Base-by-base conservation (phyloP, 2,888 invertebrate genomes). In the Drosophila phalerata region DNA sequence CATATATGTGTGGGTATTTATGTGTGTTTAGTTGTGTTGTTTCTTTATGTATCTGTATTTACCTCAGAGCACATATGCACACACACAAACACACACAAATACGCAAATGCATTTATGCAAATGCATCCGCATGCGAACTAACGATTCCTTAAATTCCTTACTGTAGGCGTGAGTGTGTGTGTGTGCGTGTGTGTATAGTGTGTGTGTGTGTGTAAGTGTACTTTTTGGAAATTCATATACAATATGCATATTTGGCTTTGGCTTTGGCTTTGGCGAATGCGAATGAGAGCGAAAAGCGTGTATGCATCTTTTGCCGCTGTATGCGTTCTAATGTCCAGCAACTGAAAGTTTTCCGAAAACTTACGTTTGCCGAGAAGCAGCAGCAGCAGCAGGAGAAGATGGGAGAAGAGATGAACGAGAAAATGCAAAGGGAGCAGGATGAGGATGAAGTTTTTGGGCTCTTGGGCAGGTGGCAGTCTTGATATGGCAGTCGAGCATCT, bases 181-280 rank as follows among this genome's bases (percentile, higher is more conserved):
- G 56, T 48, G 61, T 52, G 43, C 49, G 47, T 45, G 25, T 64
- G 45, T 57, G 38, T 57, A n/a, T n/a, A n/a, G n/a, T 52, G 47
- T 45, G 25, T 64, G 45, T 57, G 38, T 57, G 55, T 11, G 32
- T 60, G 65, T 56, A 55, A 51, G 51, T 52, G 40, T 65, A 42
- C 47, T 55, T 67, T 74, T 69, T 62, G 22, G 66, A 88, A 77
- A 80, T 80, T 71, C 81, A 77, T 86, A 86, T 80, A 77, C 84
- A 83, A 86, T 68, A 86, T 86, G 86, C 73, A 83, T 83, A 80
- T 83, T 80, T 55, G 40, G 58, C 73, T 64, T 43, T 28, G 28
- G 28, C 28, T 58, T 34, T 5, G 4, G 28, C 28, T 9, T 9
- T 61, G 48, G 70, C 60, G 66, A 70, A 69, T 76, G 72, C 64